A percentile compares a stretch with the other conserved stretches of the same genome.
phyloP scores from a whole-genome alignment of 1,140 invertebrate genomes.

The Condylostylus longicornis region DNA sequence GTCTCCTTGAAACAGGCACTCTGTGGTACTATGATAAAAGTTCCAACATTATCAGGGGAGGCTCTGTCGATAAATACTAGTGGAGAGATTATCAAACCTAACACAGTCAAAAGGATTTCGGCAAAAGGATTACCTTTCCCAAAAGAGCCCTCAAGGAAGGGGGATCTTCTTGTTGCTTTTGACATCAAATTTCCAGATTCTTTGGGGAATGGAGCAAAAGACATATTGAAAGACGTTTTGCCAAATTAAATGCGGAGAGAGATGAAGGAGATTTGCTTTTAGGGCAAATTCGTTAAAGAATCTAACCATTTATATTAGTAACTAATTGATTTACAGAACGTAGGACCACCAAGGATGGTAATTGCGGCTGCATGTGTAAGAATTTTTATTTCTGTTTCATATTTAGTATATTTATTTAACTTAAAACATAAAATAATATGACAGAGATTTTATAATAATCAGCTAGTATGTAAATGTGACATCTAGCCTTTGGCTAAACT shows the following conservation, averaged over 20 bases:
- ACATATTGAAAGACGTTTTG: constrained; percentile 57
- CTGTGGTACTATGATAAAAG: constrained; percentile 56
- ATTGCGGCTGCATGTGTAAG: too few species aligned
- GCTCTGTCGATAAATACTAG: constrained; percentile 52
- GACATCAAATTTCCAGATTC: constrained; percentile 78
- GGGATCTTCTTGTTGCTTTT: constrained; percentile 78
- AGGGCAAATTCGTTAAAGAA: too few species aligned
- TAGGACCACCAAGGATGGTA: too few species aligned
- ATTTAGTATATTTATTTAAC: too few species aligned
- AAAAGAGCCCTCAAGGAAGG: constrained; percentile 63
- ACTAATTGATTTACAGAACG: too few species aligned
- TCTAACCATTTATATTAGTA: too few species aligned
- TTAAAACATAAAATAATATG: too few species aligned
- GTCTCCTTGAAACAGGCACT: constrained; percentile 65
- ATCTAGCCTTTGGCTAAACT: too few species aligned
- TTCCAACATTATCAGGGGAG: constrained; percentile 67
- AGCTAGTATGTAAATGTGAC: too few species aligned
- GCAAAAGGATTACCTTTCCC: constrained; percentile 75
- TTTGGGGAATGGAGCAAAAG: constrained; percentile 48
- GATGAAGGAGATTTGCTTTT: too few species aligned
- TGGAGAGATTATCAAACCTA: constrained; percentile 69
- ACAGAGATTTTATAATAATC: too few species aligned
- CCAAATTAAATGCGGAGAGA: constrained; percentile 33
- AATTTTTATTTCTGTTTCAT: too few species aligned
- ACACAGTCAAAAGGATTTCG: constrained; percentile 54